Evolutionary conservation across 2,888 invertebrate species (phyloP).

Genomic region (Nasonia oneida): DNA sequence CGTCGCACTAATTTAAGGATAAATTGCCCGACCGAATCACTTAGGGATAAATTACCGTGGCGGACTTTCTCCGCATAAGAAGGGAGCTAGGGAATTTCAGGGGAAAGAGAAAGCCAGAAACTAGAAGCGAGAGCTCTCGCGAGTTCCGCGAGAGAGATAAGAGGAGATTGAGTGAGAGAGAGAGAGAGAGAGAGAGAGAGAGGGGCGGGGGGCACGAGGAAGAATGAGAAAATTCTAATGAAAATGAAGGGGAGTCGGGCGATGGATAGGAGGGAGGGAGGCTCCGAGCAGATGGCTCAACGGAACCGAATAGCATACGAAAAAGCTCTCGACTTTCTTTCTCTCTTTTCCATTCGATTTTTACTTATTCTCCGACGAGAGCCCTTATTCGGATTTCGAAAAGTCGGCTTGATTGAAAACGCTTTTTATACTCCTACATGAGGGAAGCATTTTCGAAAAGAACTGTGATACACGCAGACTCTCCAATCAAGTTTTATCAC

Average conservation of each 20-base stretch:
- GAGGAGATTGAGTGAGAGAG: conserved; percentile 11
- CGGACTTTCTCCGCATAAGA: conserved; percentile 53
- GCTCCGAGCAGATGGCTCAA: not conserved
- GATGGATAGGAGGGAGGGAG: not conserved
- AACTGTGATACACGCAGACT: not conserved
- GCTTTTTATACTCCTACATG: too few species aligned
- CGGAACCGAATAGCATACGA: not conserved
- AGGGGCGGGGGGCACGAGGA: not conserved
- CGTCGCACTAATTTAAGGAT: conserved; percentile 58
- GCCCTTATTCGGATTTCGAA: not conserved
- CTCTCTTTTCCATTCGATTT: not conserved
- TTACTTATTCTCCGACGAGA: not conserved
- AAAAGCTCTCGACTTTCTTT: not conserved
- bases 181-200: not conserved
- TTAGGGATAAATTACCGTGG: conserved; percentile 64
- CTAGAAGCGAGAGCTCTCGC: not conserved
- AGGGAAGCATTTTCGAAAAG: not conserved
- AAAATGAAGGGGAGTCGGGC: conserved; percentile 9
- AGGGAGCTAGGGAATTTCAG: not conserved
- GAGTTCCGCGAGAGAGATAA: not conserved
- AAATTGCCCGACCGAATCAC: conserved; percentile 57
- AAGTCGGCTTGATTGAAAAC: not conserved
- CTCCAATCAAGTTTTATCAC: too few species aligned
- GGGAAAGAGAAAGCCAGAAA: not conserved
- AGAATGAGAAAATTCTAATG: conserved; percentile 44